Evolutionary conservation across 53 echinoderm and acorn worm species (phyloP).

Genomic region (Glandiceps talaboti): DNA sequence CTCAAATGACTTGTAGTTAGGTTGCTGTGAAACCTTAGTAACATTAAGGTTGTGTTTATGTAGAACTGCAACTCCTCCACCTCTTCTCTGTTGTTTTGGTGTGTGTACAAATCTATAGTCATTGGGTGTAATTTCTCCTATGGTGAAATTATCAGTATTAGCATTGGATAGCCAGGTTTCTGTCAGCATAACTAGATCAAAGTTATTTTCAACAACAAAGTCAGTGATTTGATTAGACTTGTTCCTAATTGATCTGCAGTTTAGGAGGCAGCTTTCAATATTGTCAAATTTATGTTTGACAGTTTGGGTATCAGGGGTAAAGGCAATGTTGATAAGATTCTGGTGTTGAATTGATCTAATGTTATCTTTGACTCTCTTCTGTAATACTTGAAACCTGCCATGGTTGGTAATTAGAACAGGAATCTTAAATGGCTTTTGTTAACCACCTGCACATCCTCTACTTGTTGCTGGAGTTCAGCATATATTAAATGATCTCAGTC

Average conservation of each 20-base stretch:
- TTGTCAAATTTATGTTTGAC: background rate
- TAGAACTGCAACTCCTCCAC: background rate
- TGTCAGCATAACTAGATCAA: no score
- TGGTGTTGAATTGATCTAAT: background rate
- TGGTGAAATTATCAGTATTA: no score
- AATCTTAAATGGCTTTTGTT: background rate
- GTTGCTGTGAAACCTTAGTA: background rate
- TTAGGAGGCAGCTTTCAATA: background rate
- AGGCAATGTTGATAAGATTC: background rate
- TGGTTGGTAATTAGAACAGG: background rate
- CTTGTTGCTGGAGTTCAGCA: background rate
- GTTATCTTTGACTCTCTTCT: no score
- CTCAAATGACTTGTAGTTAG: background rate
- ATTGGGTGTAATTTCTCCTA: background rate
- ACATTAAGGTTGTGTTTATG: background rate
- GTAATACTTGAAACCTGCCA: background rate
- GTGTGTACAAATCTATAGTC: background rate
- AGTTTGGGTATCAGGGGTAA: no score
- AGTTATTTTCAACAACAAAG: no score
- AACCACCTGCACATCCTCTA: background rate
- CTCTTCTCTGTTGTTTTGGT: background rate
- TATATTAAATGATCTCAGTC: background rate
- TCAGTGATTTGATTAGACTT: background rate
- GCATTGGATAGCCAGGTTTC: no score
- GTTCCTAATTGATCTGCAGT: background rate